Evolutionary conservation across 2,113 vertebrate species (phyloP).

Genomic region (Isurus oxyrinchus): DNA sequence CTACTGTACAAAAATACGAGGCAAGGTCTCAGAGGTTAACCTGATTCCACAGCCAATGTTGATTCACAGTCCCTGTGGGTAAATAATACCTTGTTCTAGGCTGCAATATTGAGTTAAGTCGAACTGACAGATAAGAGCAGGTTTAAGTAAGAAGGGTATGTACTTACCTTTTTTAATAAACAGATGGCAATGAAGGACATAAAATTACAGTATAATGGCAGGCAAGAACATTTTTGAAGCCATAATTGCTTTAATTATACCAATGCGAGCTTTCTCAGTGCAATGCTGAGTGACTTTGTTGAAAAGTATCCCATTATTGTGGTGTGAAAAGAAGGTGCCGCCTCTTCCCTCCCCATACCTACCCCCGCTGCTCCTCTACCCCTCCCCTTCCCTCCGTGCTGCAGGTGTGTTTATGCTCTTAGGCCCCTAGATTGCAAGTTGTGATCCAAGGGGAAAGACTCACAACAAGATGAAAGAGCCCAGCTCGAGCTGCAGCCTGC

Average conservation of each 20-base stretch:
- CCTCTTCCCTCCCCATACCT: background rate
- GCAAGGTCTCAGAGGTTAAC: conserved; percentile 31
- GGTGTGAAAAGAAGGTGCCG: conserved; percentile 33
- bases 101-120: conserved; percentile 47
- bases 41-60: conserved; percentile 38
- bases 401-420: conserved; percentile 34
- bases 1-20: background rate
- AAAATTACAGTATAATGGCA: conserved; percentile 63
- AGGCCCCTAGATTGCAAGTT: background rate
- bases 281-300: conserved; percentile 12
- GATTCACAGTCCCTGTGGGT: conserved; percentile 50
- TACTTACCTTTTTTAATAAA: conserved; percentile 71
- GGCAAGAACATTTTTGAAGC: conserved; percentile 60
- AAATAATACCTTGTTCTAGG: conserved; percentile 49
- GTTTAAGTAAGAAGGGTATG: conserved; percentile 55
- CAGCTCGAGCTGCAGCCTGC: background rate
- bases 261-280: conserved; percentile 39
- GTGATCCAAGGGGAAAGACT: background rate
- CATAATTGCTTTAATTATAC: conserved; percentile 71
- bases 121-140: conserved; percentile 56
- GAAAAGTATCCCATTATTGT: conserved; percentile 38
- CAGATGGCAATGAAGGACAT: conserved; percentile 64
- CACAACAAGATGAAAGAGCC: background rate
- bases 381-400: background rate
- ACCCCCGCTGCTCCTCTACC: too few relatives aligned